Percentiles rank a stretch among this genome's conserved stretches.
These are phyloP conservation scores for Drosophila bocqueti DNA, from an alignment of 1,140 invertebrate species.

Conservation along the genomic window DNA sequence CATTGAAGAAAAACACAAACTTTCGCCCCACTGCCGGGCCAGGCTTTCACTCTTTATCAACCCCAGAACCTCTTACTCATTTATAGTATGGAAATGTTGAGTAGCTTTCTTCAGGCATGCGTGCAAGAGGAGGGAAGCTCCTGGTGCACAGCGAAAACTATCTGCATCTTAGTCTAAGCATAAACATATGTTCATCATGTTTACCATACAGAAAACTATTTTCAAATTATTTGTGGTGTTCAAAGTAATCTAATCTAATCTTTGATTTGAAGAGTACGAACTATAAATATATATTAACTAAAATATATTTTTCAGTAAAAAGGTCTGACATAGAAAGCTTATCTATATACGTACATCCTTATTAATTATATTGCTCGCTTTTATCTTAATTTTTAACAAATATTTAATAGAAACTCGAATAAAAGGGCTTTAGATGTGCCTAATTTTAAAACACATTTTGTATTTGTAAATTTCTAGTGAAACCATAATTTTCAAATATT, in stretches of 20 bases:
- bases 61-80: conserved; percentile 37
- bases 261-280: neutral
- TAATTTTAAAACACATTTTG: no score
- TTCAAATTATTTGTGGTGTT: neutral
- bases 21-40: conserved; percentile 43
- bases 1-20: conserved; percentile 69
- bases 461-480: neutral
- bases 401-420: neutral
- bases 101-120: conserved; percentile 42
- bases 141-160: conserved; percentile 1
- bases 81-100: conserved; percentile 47
- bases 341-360: neutral
- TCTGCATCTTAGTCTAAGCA: neutral
- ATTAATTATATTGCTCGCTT: neutral
- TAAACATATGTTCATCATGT: neutral
- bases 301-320: neutral
- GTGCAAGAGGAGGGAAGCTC: neutral
- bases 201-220: neutral
- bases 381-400: neutral
- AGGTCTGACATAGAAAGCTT: no score
- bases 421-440: no score
- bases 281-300: no score
- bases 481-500: neutral
- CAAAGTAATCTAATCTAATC: neutral
- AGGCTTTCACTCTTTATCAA: conserved; percentile 43